Conservation (phyloP, 2,113 vertebrate species). For the Aspidoscelis tigris region DNA sequence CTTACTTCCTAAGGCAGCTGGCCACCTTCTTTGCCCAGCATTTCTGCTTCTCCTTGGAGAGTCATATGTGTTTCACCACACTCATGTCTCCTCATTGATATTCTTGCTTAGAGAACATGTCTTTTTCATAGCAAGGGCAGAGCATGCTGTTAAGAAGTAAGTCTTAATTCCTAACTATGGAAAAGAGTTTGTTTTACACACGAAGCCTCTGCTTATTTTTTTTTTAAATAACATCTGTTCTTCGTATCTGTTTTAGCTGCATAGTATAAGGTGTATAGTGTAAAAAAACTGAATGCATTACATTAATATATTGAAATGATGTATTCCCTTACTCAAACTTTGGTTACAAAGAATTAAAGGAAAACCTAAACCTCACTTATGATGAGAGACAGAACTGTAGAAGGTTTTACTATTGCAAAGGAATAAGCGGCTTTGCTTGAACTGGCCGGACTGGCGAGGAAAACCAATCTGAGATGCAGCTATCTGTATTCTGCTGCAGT, state of each 20-base stretch:
- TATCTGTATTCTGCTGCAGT: constrained; percentile 16
- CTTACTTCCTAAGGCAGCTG: neutral
- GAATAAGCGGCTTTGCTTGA: neutral
- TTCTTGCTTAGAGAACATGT: neutral
- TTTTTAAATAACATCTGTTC: no score
- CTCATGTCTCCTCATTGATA: neutral
- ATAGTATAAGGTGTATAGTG: neutral
- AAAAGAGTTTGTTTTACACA: neutral
- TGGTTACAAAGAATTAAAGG: constrained; percentile 8
- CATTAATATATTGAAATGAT: neutral
- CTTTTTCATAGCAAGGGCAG: neutral
- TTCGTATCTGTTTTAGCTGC: neutral
- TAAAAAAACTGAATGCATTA: neutral
- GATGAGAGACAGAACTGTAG: neutral
- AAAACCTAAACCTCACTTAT: neutral
- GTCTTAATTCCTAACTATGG: neutral
- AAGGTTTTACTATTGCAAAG: neutral
- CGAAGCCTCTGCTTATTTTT: neutral
- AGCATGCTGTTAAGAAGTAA: neutral
- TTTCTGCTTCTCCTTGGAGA: neutral
- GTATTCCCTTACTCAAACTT: neutral
- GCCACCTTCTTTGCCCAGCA: neutral
- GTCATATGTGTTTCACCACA: neutral
- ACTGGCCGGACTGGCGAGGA: neutral
- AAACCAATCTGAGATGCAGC: neutral